phyloP scores from a whole-genome alignment of 2,888 invertebrate species.

The Heliconius ismenius region DNA sequence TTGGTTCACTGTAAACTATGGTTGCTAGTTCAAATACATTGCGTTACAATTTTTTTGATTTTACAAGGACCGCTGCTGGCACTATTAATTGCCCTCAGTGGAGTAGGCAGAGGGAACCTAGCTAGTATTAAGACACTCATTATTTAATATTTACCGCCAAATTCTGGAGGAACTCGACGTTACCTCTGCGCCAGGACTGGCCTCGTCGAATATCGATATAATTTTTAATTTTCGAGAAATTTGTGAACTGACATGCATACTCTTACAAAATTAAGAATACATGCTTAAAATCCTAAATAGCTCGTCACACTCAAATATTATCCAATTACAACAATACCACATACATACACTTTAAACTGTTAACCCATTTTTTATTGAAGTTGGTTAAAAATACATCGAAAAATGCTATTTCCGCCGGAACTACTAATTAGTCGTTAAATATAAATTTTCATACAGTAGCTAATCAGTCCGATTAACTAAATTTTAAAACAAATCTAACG shows the following conservation, averaged over 20 bases:
- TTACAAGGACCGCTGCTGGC: background rate
- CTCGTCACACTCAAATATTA: no score
- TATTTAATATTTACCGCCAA: no score
- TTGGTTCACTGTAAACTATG: background rate
- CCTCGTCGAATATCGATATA: no score
- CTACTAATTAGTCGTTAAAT: background rate
- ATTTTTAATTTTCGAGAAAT: no score
- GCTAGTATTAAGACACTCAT: no score
- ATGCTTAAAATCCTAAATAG: no score
- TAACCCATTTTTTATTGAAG: background rate
- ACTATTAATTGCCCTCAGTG: background rate
- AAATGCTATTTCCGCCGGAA: background rate
- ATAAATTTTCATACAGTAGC: conserved; percentile 5
- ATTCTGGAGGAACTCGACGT: no score
- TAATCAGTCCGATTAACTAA: conserved; percentile 4
- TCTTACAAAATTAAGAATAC: no score
- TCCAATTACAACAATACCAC: background rate
- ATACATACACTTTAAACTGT: background rate
- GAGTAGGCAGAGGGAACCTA: no score
- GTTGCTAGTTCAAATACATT: background rate
- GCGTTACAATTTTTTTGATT: background rate
- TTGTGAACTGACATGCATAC: no score
- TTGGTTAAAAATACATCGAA: background rate
- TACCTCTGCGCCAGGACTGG: no score
- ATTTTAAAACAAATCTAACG: conserved; percentile 3